phyloP scores from a whole-genome alignment of 2,888 invertebrate genomes.

The Tinea pellionella region DNA sequence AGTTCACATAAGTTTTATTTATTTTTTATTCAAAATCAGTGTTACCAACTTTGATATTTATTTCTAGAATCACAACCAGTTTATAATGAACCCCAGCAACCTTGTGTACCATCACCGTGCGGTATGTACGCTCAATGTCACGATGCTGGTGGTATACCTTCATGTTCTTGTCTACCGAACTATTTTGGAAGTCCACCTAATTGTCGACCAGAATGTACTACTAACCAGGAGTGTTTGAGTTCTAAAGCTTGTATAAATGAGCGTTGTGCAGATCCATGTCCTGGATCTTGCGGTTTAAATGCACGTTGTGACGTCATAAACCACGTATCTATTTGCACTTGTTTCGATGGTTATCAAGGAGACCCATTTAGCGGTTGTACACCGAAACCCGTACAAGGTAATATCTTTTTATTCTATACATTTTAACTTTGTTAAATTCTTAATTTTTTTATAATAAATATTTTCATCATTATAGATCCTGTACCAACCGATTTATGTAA shows the following conservation, averaged over 20 bases:
- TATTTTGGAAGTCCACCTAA: slow-evolving; percentile 75
- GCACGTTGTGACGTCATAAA: slow-evolving; percentile 70
- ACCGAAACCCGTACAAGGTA: slow-evolving; percentile 44
- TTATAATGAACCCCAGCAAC: slow-evolving; percentile 57
- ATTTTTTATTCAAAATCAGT: too few relatives aligned
- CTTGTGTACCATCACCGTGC: slow-evolving; percentile 76
- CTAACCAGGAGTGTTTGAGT: slow-evolving; percentile 75
- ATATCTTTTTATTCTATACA: too few relatives aligned
- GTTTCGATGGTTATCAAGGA: slow-evolving; percentile 68
- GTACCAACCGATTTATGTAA: slow-evolving; percentile 69
- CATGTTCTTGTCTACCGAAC: slow-evolving; percentile 70
- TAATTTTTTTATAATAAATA: background rate
- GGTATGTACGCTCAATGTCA: slow-evolving; percentile 73
- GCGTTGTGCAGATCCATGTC: slow-evolving; percentile 76
- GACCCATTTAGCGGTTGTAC: slow-evolving; percentile 69
- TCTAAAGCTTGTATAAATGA: slow-evolving; percentile 74
- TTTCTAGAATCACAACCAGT: slow-evolving; percentile 41
- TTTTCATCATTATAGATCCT: slow-evolving; percentile 25
- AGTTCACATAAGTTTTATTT: slow-evolving; percentile 13
- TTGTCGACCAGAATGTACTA: slow-evolving; percentile 75
- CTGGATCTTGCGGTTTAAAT: slow-evolving; percentile 73
- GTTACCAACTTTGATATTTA: background rate
- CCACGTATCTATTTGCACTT: slow-evolving; percentile 74
- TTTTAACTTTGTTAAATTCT: background rate
- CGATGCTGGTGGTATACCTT: slow-evolving; percentile 63